phyloP scores from a whole-genome alignment of 1,140 invertebrate genomes.

The Glomeris maerens region DNA sequence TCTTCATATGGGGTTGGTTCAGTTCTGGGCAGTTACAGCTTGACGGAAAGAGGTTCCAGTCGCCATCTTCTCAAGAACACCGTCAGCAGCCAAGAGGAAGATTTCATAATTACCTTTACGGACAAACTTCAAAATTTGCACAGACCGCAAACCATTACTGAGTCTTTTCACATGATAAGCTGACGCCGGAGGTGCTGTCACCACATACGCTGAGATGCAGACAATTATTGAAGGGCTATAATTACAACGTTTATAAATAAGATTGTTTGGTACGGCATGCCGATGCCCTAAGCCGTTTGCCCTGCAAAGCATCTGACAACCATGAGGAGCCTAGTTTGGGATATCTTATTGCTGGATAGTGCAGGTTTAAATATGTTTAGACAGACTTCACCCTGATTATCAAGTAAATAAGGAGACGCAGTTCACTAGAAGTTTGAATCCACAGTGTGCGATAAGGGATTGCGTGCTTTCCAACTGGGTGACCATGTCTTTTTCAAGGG shows the following conservation, averaged over 20 bases:
- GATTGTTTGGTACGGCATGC: no score
- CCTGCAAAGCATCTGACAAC: no score
- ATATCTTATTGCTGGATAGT: no score
- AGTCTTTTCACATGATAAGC: slow-evolving; percentile 26
- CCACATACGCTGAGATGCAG: slow-evolving; percentile 27
- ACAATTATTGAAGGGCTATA: slow-evolving; percentile 21
- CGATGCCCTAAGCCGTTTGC: no score
- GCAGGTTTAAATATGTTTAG: no score
- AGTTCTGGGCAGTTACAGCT: slow-evolving; percentile 31
- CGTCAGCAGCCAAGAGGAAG: slow-evolving; percentile 32
- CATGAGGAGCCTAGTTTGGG: no score
- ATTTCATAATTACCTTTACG: slow-evolving; percentile 38
- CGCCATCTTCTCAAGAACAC: slow-evolving; percentile 30
- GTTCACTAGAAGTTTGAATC: no score
- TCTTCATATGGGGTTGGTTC: slow-evolving; percentile 33
- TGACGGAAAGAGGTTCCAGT: slow-evolving; percentile 31
- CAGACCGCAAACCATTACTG: slow-evolving; percentile 34
- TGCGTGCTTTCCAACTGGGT: no score
- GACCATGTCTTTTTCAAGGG: no score
- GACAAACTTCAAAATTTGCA: slow-evolving; percentile 29
- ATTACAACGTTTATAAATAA: slow-evolving; percentile 22
- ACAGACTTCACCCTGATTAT: no score
- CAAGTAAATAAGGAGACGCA: no score
- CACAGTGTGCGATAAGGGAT: no score
- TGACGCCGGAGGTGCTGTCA: slow-evolving; percentile 20